These are phyloP conservation scores for Dicranocentrus wangi DNA, from an alignment of 2,888 invertebrate species.

Conservation along the genomic window DNA sequence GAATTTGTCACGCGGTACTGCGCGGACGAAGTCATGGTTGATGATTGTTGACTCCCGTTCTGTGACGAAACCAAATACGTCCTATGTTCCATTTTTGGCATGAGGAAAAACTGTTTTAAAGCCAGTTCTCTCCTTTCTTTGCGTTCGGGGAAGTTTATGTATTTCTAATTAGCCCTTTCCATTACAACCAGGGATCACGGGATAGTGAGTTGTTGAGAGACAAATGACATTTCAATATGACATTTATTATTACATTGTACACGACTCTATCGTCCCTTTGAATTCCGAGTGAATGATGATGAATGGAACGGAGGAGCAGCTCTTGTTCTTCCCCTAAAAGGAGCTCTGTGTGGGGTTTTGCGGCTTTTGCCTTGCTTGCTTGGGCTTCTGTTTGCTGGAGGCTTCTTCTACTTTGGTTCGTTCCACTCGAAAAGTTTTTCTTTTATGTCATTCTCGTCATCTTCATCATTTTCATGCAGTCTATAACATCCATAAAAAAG, in stretches of 20 bases:
- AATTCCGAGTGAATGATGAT: conserved; percentile 42
- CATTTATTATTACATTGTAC: conserved; percentile 48
- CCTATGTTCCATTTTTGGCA: conserved; percentile 58
- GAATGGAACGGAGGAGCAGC: background rate
- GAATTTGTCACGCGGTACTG: conserved; percentile 69
- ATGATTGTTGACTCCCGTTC: conserved; percentile 53
- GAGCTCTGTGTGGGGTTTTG: too few relatives aligned
- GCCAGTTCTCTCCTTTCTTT: background rate
- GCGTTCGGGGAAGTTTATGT: conserved; percentile 47
- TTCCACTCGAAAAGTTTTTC: conserved; percentile 48
- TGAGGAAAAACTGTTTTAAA: background rate
- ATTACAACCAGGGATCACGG: conserved; percentile 30
- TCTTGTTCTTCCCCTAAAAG: background rate
- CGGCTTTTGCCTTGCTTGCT: background rate
- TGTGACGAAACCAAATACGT: conserved; percentile 56
- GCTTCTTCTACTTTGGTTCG: conserved; percentile 20
- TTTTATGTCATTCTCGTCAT: conserved; percentile 42
- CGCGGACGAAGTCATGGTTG: conserved; percentile 56
- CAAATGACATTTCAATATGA: conserved; percentile 63
- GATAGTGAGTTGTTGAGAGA: conserved; percentile 34
- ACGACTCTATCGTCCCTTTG: conserved; percentile 15
- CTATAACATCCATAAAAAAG: background rate
- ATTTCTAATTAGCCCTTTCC: conserved; percentile 54
- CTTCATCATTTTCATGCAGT: conserved; percentile 17
- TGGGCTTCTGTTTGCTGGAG: conserved; percentile 20